These are phyloP conservation scores for Manis crassicaudata DNA, from an alignment of 2,797 vertebrate species.

Conservation along the genomic window DNA sequence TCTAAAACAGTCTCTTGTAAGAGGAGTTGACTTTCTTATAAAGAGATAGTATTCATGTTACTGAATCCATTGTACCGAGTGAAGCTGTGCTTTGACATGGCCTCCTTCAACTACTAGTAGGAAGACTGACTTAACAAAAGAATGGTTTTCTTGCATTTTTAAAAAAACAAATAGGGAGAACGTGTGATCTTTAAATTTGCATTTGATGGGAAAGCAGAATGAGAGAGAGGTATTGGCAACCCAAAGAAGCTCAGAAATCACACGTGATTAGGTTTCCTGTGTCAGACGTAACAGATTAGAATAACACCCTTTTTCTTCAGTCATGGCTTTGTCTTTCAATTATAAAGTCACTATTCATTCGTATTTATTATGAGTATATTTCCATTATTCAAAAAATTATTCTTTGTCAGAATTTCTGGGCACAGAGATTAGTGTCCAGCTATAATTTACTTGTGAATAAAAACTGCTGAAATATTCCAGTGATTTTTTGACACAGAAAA, in stretches of 20 bases:
- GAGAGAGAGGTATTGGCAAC: slow-evolving; percentile 7
- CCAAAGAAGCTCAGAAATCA: neutral
- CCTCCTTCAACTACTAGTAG: slow-evolving; percentile 60
- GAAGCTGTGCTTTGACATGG: slow-evolving; percentile 63
- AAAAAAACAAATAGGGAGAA: slow-evolving; percentile 59
- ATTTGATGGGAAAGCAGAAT: slow-evolving; percentile 19
- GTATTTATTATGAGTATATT: neutral
- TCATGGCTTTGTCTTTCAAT: neutral
- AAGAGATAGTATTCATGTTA: neutral
- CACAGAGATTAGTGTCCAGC: neutral
- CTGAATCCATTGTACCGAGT: neutral
- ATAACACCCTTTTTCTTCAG: neutral
- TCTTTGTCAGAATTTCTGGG: slow-evolving; percentile 30
- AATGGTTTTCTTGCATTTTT: slow-evolving; percentile 61
- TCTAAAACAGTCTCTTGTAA: neutral
- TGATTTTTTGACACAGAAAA: slow-evolving; percentile 16
- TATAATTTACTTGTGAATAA: neutral
- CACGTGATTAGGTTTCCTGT: neutral
- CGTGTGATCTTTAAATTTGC: slow-evolving; percentile 74
- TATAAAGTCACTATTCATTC: neutral
- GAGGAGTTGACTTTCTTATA: neutral
- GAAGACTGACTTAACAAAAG: slow-evolving; percentile 51
- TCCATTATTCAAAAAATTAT: neutral
- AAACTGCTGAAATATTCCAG: neutral
- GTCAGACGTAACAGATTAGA: neutral